These are phyloP conservation scores for Frankliniella fusca DNA, from an alignment of 2,888 invertebrate species.

Conservation along the genomic window DNA sequence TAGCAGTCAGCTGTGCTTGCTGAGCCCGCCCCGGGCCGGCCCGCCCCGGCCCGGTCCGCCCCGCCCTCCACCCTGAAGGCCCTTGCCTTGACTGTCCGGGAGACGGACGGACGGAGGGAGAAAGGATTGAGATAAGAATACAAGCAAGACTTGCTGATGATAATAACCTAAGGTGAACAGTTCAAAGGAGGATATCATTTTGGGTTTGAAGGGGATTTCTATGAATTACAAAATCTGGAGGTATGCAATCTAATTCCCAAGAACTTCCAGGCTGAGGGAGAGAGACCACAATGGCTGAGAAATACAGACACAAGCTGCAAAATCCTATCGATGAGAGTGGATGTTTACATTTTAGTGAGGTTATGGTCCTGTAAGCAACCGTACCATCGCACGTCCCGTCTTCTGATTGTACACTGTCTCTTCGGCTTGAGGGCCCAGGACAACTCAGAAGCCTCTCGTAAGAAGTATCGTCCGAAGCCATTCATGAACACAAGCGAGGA, in stretches of 20 bases:
- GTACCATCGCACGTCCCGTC: background rate
- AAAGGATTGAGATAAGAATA: background rate
- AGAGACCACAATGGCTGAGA: background rate
- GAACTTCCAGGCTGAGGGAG: background rate
- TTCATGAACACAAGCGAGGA: background rate
- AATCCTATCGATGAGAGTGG: background rate
- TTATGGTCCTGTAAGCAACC: background rate
- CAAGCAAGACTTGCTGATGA: background rate
- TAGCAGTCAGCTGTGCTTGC: background rate
- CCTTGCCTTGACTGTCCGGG: background rate
- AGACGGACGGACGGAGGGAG: background rate
- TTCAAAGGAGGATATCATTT: background rate
- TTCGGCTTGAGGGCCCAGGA: background rate
- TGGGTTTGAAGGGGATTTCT: background rate
- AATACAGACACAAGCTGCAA: background rate
- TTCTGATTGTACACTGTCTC: background rate
- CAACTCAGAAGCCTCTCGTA: background rate
- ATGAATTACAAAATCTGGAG: background rate
- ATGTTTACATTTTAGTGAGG: background rate
- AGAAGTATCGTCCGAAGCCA: background rate
- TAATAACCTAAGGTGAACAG: background rate
- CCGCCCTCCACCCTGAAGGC: background rate
- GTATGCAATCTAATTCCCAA: background rate
- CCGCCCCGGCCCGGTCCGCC: background rate
- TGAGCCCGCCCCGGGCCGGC: background rate